phyloP scores from a whole-genome alignment of 2,888 invertebrate species.

The Morinoia aosen region DNA sequence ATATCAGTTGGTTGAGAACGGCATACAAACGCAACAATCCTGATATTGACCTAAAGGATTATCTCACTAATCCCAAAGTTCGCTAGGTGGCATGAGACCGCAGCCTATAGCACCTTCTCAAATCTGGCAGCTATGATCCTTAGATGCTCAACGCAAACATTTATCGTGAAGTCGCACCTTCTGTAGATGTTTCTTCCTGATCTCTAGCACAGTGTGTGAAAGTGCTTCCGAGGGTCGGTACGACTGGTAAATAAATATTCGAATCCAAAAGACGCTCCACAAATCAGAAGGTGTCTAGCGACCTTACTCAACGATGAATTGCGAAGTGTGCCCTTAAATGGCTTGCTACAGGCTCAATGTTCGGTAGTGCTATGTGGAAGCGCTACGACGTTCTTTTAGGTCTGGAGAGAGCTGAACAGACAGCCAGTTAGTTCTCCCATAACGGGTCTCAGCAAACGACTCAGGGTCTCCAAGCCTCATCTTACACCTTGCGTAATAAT shows the following conservation, averaged over 20 bases:
- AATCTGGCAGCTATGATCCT: neutral
- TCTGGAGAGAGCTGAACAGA: no score
- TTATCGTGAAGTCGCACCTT: neutral
- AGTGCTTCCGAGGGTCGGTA: neutral
- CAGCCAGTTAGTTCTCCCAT: neutral
- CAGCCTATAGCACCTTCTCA: no score
- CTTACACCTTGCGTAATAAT: neutral
- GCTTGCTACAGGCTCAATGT: neutral
- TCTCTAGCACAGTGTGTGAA: neutral
- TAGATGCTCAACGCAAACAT: neutral
- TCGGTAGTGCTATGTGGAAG: neutral
- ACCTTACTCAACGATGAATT: neutral
- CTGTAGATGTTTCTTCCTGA: neutral
- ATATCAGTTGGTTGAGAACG: no score
- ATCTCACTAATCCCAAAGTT: neutral
- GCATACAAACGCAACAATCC: neutral
- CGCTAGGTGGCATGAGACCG: neutral
- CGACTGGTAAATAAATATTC: neutral
- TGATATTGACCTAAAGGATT: neutral
- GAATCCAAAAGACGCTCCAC: neutral
- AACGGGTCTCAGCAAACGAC: neutral
- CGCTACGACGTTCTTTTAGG: neutral
- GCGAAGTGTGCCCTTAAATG: neutral
- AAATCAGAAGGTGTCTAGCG: neutral
- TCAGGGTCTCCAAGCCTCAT: neutral